Percentiles rank a stretch among this genome's conserved stretches.
Conservation (phyloP, 2,113 vertebrate genomes). For the Coptodon bakossiorum region DNA sequence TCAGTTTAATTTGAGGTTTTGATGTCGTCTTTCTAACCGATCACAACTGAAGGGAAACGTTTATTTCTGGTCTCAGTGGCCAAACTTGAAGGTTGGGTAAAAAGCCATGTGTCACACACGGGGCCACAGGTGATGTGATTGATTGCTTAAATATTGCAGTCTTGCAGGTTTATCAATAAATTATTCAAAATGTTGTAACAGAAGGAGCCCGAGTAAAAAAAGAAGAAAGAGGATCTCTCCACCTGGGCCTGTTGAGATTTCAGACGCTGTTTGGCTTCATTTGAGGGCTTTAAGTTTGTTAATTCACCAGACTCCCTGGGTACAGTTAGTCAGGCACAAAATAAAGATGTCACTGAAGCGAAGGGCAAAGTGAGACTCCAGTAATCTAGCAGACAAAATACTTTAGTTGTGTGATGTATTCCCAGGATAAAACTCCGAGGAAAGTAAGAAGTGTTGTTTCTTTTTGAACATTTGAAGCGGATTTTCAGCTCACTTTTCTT, state of each 20-base stretch:
- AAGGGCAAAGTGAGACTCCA: neutral
- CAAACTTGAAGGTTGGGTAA: neutral
- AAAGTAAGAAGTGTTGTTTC: neutral
- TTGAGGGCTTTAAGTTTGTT: neutral
- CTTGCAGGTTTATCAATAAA: neutral
- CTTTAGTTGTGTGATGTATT: neutral
- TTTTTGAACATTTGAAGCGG: neutral
- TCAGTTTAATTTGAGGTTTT: neutral
- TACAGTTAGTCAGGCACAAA: neutral
- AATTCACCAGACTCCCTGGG: neutral
- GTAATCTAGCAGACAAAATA: neutral
- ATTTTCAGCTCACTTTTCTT: neutral
- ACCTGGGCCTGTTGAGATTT: neutral
- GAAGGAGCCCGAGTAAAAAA: neutral
- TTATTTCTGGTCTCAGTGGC: neutral
- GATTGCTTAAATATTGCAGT: neutral
- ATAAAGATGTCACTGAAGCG: neutral
- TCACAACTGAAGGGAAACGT: rapidly evolving
- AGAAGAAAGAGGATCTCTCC: neutral
- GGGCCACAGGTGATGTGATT: neutral
- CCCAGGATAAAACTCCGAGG: neutral
- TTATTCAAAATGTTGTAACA: neutral
- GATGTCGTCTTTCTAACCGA: neutral
- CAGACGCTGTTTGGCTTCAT: neutral
- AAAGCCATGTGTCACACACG: neutral